A percentile compares a stretch with the other conserved stretches of the same genome.
phyloP scores from a whole-genome alignment of 1,140 invertebrate species.

The Chlorops oryzae region DNA sequence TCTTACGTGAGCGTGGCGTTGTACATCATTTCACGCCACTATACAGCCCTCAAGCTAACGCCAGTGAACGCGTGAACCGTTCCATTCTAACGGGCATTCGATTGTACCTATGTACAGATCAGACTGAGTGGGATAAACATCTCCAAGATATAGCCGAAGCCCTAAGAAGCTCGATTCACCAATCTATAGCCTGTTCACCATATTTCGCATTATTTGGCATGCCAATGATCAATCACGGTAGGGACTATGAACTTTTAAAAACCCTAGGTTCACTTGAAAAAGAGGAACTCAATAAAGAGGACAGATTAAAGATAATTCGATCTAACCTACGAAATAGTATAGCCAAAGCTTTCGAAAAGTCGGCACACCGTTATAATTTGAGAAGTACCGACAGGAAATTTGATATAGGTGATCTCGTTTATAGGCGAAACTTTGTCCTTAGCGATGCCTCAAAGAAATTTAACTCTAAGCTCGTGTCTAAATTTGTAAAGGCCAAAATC shows the following conservation, averaged over 20 bases:
- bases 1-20: constrained; percentile 7
- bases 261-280: not conserved
- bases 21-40: constrained; percentile 8
- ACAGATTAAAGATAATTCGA: not conserved
- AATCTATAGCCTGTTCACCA: constrained; percentile 1
- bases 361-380: too few relatives aligned
- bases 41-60: constrained; percentile 17
- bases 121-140: constrained; percentile 12
- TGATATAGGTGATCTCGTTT: too few relatives aligned
- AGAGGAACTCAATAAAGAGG: too few relatives aligned
- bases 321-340: not conserved
- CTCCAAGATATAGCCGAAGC: constrained; percentile 7
- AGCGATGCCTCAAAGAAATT: too few relatives aligned
- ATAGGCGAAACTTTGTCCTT: too few relatives aligned
- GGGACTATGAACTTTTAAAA: not conserved
- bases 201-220: constrained; percentile 2
- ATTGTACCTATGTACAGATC: constrained; percentile 2
- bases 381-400: too few relatives aligned
- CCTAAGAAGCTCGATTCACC: not conserved
- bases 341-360: too few relatives aligned
- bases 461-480: too few relatives aligned
- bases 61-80: constrained; percentile 10
- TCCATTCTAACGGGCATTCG: not conserved
- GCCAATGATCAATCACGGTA: constrained; percentile 2
- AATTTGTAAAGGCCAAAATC: too few relatives aligned